A percentile compares a stretch with the other conserved stretches of the same genome.
Conservation (phyloP, 2,113 vertebrate species). For the Seriola dumerili region DNA sequence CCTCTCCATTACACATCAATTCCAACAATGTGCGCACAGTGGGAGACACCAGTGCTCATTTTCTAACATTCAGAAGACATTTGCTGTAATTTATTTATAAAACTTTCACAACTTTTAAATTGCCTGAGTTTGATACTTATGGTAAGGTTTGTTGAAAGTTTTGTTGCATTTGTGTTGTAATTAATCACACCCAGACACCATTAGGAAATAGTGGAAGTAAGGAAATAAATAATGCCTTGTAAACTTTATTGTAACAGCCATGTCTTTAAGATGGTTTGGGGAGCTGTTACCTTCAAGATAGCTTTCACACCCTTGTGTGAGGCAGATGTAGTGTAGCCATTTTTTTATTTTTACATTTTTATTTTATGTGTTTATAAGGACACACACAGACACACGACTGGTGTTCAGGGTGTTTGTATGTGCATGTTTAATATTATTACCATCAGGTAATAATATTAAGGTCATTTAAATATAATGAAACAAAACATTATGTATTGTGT, state of each 20-base stretch:
- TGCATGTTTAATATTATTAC: conserved; percentile 25
- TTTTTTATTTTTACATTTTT: not conserved
- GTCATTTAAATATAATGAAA: conserved; percentile 29
- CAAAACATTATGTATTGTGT: conserved; percentile 32
- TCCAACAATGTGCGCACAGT: not conserved
- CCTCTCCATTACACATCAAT: no score
- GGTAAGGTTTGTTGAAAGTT: not conserved
- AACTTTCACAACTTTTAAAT: not conserved
- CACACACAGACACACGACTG: not conserved
- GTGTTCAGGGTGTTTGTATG: not conserved
- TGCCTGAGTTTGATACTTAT: not conserved
- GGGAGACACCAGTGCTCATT: not conserved
- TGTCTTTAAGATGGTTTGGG: not conserved
- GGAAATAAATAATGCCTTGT: conserved; percentile 19
- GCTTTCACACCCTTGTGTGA: not conserved
- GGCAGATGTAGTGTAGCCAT: conserved; percentile 1
- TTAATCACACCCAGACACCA: conserved; percentile 22
- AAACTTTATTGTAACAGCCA: conserved; percentile 17
- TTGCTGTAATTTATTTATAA: conserved; percentile 2
- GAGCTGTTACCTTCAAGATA: conserved; percentile 19
- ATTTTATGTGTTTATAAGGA: not conserved
- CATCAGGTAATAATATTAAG: not conserved
- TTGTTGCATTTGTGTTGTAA: not conserved
- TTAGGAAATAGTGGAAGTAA: not conserved
- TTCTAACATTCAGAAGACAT: conserved; percentile 20